Evolutionary conservation across 1,140 invertebrate species (phyloP), one percentile per base, ranked within the genome.

Genomic region (Armadillidium nasatum): DNA sequence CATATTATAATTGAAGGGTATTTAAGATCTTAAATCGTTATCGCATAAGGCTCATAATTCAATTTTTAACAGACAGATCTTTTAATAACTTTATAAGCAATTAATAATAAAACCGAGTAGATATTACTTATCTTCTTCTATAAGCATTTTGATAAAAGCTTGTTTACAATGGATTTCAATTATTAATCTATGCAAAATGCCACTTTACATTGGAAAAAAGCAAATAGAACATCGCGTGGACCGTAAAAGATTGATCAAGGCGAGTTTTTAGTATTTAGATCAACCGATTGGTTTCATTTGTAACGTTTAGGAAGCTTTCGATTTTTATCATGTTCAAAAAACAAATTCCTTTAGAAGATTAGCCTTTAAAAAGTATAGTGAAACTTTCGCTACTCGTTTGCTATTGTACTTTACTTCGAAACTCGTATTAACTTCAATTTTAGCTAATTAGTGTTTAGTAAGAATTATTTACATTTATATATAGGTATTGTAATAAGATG

Each of bases 81-180:
- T 60, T 15, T 19, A 19, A 60, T 60, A 2, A 13, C 50, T 15
- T 2, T 60, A 60, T 4, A 60, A 60, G 19, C 50, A 60, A 15
- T 60, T 60, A 60, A 15, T 60, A 60, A 60, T 19, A 33, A 60
- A 19, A 15, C 50, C 19, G 15, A 50, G 15, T 50, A 50, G 46
- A 15, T 50, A 50, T 50, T 50, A 15, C 46, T 50, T 50, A 50
- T 50, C 46, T 50, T 15, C 46, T 50, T 50, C n/a, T n/a, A n/a
- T n/a, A n/a, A 50, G 15, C 15, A 50, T 50, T 9, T 9, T 10
- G 46, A 50, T 50, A 50, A 50, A 15, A 50, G 15, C 46, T 10
- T 50, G 46, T 50, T 50, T 50, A 50, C 46, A 50, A 50, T 50
- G 15, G 46, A 50, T 50, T 50, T 60, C 50, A 60, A 60, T 60